Evolutionary conservation across 1,140 invertebrate species (phyloP).

Genomic region (Lutraria rhynchaena): DNA sequence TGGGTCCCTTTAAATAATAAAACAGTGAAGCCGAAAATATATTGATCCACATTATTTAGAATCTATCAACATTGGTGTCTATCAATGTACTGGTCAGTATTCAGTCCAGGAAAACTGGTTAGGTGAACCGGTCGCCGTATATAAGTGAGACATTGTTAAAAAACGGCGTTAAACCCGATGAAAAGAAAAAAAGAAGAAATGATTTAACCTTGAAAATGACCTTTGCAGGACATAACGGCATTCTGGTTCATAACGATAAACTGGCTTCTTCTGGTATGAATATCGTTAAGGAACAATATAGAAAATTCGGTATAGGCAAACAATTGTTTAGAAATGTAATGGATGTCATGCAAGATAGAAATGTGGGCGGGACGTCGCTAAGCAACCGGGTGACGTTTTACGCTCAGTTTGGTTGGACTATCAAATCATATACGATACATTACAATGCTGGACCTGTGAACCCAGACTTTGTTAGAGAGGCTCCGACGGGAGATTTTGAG

Average conservation of each 20-base stretch:
- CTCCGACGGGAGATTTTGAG: slow-evolving; percentile 60
- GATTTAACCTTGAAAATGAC: too few species aligned
- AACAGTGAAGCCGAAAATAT: too few species aligned
- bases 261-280: slow-evolving; percentile 71
- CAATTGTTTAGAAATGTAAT: slow-evolving; percentile 64
- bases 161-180: too few species aligned
- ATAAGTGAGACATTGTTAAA: too few species aligned
- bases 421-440: slow-evolving; percentile 67
- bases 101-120: too few species aligned
- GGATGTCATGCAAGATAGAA: slow-evolving; percentile 67
- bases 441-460: slow-evolving; percentile 67
- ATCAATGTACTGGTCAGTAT: too few species aligned
- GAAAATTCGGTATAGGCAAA: slow-evolving; percentile 63
- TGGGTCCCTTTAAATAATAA: too few species aligned
- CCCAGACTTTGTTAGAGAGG: slow-evolving; percentile 57
- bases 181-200: too few species aligned
- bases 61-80: too few species aligned
- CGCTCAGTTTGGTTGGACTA: slow-evolving; percentile 70
- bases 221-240: slow-evolving; percentile 67
- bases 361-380: slow-evolving; percentile 67
- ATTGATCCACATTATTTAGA: too few species aligned
- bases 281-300: slow-evolving; percentile 67
- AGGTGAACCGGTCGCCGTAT: too few species aligned
- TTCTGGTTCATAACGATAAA: slow-evolving; percentile 61
- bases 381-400: slow-evolving; percentile 69